phyloP scores from a whole-genome alignment of 2,113 vertebrate species.

The Misgurnus anguillicaudatus region DNA sequence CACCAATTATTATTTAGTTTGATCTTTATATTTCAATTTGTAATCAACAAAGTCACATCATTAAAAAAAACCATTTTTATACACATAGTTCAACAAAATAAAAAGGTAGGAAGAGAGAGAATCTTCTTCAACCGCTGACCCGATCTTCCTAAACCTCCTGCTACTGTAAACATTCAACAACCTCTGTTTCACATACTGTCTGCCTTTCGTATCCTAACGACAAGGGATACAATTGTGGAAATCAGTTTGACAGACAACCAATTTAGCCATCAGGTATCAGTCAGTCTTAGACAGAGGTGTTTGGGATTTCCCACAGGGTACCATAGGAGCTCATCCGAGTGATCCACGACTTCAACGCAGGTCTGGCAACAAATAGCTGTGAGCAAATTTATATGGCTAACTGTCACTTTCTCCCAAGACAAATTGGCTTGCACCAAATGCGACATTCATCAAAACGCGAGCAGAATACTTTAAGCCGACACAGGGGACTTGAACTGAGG shows the following conservation, averaged over 20 bases:
- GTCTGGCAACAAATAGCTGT: slow-evolving; percentile 19
- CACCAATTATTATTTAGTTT: too few relatives aligned
- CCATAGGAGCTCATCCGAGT: slow-evolving; percentile 48
- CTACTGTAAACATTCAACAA: neutral
- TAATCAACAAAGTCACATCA: neutral
- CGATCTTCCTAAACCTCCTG: neutral
- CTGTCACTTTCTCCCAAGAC: slow-evolving; percentile 23
- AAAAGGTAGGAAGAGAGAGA: too few relatives aligned
- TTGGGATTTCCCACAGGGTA: slow-evolving; percentile 12
- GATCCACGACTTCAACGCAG: slow-evolving; percentile 3
- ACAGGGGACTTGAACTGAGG: slow-evolving; percentile 12
- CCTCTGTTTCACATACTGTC: neutral
- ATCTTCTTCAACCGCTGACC: neutral
- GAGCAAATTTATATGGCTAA: slow-evolving; percentile 26
- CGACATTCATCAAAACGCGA: slow-evolving; percentile 9
- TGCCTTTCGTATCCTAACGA: neutral
- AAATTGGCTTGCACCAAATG: slow-evolving; percentile 46
- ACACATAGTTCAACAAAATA: too few relatives aligned
- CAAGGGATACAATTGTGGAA: slow-evolving; percentile 1
- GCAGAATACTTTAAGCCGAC: slow-evolving; percentile 4
- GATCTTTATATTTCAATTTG: neutral
- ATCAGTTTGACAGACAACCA: slow-evolving; percentile 33
- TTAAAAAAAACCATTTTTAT: too few relatives aligned
- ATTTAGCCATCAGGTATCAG: slow-evolving; percentile 45
- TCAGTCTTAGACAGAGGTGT: slow-evolving; percentile 16